Base-by-base conservation (phyloP, 2,113 vertebrate genomes). In the Indicator maculatus region DNA sequence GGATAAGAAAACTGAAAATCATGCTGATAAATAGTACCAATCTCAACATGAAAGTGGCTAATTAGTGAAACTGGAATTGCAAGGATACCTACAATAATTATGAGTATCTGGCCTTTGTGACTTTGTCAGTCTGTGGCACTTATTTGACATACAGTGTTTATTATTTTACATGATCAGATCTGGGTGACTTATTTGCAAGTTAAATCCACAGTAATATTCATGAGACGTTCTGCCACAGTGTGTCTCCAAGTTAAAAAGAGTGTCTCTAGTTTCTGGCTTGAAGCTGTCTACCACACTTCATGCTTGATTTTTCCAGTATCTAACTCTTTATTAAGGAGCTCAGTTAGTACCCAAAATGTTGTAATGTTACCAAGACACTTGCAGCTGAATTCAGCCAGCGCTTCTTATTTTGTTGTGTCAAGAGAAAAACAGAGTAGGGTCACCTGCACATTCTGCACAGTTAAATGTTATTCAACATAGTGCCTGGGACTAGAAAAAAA, bases 281-380 rank as follows among this genome's bases (percentile, higher is more conserved):
- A 59, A 87, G 71, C 67, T 74, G 41, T 81, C 79, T 93, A 8
- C 85, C 31, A 38, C 16, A 17, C 20, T n/a, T 65, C 30, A 10
- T 39, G 61, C 65, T 74, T 53, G 38, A 72, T 73, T 95, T 83
- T 69, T 83, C 11, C 38, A 31, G 9, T 38, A 87, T 58, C 39
- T 76, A 30, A 33, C 30, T 91, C 76, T 88, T 38, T 80, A 75
- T 93, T 86, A 89, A 80, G 79, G 53, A 86, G 79, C 52, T 80
- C 41, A 53, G 27, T 86, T 83, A 67, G 72, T 64, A 67, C 44
- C 26, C 65, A 53, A 63, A 77, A 30, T 71, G 80, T 39, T 60
- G 31, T 47, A 80, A 38, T 28, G 36, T n/a, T 70, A 87, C 45
- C 82, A 86, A 64, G 76, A 84, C 83, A 56, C 56, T 83, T 80